Conservation (phyloP, 2,797 vertebrate species). For the Poliocrania exsul region DNA sequence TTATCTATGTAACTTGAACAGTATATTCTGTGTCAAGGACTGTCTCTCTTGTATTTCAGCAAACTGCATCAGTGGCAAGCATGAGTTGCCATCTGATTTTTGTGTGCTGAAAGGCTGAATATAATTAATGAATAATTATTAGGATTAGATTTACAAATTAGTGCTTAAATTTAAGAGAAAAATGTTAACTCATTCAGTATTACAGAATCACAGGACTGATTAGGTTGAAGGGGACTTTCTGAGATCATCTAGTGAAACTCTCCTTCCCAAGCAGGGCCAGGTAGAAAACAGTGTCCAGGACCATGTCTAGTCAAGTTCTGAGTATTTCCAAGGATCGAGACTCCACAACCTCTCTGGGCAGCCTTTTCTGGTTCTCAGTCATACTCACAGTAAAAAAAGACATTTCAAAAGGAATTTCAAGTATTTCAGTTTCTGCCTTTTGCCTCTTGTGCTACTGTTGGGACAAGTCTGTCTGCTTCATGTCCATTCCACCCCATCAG, state of each 20-base stretch:
- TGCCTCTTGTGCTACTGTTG: not conserved
- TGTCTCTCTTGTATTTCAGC: not conserved
- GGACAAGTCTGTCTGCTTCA: not conserved
- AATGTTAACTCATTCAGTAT: not conserved
- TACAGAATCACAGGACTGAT: not conserved
- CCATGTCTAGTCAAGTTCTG: not conserved
- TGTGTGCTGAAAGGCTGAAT: not conserved
- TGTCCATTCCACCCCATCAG: not conserved
- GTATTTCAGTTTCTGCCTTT: not conserved
- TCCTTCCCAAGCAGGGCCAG: not conserved
- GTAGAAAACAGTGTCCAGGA: not conserved
- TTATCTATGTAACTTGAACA: not conserved
- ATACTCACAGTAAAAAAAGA: not conserved
- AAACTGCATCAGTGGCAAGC: not conserved
- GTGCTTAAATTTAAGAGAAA: not conserved
- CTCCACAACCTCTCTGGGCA: not conserved
- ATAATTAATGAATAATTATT: not conserved
- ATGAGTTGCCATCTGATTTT: not conserved
- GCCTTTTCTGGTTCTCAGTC: not conserved
- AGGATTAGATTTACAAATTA: not conserved
- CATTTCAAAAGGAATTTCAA: not conserved
- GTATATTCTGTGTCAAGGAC: not conserved
- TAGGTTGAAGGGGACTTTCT: not conserved
- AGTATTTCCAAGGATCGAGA: not conserved
- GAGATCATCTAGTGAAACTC: not conserved